These are phyloP conservation scores for Neomonachus schauinslandi DNA, from an alignment of 2,113 vertebrate genomes.

Conservation along the genomic window DNA sequence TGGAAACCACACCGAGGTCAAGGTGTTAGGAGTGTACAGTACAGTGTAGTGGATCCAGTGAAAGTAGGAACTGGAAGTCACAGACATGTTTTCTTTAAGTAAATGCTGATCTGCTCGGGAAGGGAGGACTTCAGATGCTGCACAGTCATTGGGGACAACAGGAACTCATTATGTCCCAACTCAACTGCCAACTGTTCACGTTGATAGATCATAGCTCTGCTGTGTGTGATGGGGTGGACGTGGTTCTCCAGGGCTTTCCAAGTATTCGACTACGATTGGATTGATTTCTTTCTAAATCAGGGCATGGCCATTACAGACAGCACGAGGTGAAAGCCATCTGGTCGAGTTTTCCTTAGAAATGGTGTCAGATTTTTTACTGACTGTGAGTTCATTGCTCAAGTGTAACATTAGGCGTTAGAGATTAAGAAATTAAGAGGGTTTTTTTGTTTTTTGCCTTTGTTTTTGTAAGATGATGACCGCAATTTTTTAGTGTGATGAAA, in stretches of 20 bases:
- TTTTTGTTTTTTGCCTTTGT: not conserved
- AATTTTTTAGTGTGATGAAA: not conserved
- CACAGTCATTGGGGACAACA: not conserved
- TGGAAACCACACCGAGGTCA: not conserved
- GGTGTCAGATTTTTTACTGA: not conserved
- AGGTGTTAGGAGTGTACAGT: not conserved
- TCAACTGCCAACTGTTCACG: not conserved
- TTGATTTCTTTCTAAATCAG: not conserved
- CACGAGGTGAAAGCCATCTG: not conserved
- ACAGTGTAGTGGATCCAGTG: rapidly evolving
- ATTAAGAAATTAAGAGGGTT: not conserved
- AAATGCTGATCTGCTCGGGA: not conserved
- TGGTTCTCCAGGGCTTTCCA: not conserved
- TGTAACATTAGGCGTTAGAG: not conserved
- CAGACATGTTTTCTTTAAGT: not conserved
- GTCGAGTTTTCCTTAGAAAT: constrained; percentile 31
- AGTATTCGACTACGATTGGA: not conserved
- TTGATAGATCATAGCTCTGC: not conserved
- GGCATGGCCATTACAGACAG: not conserved
- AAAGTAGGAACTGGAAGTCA: not conserved
- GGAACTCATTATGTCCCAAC: not conserved
- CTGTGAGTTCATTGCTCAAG: not conserved
- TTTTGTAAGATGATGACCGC: not conserved
- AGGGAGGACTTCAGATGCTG: not conserved
- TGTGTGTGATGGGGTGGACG: not conserved